These are phyloP conservation scores for Hyperoplus immaculatus DNA, from an alignment of 2,797 vertebrate species.

Conservation along the genomic window DNA sequence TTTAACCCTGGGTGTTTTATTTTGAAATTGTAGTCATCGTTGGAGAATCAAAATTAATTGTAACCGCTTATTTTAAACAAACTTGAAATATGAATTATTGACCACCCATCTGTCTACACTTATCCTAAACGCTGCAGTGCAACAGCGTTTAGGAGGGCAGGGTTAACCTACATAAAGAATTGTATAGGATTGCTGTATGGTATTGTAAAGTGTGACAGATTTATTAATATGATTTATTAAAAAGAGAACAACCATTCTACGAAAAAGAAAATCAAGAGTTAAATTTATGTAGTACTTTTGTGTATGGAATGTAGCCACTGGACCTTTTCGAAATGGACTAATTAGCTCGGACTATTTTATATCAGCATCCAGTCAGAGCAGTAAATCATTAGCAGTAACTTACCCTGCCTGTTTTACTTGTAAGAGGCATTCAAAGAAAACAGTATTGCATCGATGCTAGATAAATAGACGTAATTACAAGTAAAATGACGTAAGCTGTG, in stretches of 20 bases:
- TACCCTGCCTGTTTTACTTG: neutral
- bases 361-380: neutral
- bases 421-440: neutral
- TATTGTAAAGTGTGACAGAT: neutral
- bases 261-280: no score
- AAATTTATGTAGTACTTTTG: neutral
- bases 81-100: neutral
- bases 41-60: neutral
- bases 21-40: neutral
- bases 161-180: neutral
- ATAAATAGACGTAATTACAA: neutral
- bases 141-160: neutral
- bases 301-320: neutral
- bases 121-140: neutral
- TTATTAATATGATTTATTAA: neutral
- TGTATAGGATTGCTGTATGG: neutral
- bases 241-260: neutral
- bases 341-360: neutral
- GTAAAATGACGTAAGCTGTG: neutral
- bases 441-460: neutral
- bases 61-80: neutral
- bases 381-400: slow-evolving; percentile 9
- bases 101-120: neutral
- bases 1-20: neutral
- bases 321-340: neutral